These are phyloP conservation scores for Cerceris ruficornis DNA, from an alignment of 2,888 invertebrate species.

Conservation along the genomic window DNA sequence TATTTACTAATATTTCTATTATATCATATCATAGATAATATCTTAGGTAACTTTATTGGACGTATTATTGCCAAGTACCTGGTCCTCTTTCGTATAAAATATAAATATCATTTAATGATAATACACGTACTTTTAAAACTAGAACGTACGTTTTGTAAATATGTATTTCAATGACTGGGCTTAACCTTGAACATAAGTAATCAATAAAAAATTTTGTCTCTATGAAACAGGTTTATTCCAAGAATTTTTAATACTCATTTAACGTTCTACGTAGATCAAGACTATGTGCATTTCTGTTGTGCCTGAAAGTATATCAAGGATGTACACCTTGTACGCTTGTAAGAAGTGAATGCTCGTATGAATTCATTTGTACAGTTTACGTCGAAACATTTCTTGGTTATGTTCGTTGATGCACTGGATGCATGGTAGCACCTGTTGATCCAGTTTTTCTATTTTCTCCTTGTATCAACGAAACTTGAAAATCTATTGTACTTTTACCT, in stretches of 20 bases:
- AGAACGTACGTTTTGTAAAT: conserved; percentile 22
- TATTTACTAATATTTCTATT: not conserved
- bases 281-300: too few species aligned
- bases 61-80: conserved; percentile 35
- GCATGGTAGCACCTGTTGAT: conserved; percentile 37
- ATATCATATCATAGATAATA: not conserved
- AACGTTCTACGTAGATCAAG: too few species aligned
- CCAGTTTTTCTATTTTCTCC: conserved; percentile 1
- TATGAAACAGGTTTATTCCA: too few species aligned
- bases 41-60: not conserved
- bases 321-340: too few species aligned
- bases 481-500: too few species aligned
- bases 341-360: too few species aligned
- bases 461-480: not conserved
- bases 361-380: not conserved
- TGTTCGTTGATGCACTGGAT: conserved; percentile 3
- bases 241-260: too few species aligned
- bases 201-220: not conserved
- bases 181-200: not conserved
- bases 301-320: too few species aligned
- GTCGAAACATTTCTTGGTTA: conserved; percentile 6
- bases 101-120: not conserved
- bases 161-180: conserved; percentile 1
- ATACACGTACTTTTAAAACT: conserved; percentile 10
- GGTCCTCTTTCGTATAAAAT: not conserved